Evolutionary conservation across 1,140 invertebrate genomes (phyloP), one percentile per base, ranked within the genome.

Genomic region (Nasonia giraulti): DNA sequence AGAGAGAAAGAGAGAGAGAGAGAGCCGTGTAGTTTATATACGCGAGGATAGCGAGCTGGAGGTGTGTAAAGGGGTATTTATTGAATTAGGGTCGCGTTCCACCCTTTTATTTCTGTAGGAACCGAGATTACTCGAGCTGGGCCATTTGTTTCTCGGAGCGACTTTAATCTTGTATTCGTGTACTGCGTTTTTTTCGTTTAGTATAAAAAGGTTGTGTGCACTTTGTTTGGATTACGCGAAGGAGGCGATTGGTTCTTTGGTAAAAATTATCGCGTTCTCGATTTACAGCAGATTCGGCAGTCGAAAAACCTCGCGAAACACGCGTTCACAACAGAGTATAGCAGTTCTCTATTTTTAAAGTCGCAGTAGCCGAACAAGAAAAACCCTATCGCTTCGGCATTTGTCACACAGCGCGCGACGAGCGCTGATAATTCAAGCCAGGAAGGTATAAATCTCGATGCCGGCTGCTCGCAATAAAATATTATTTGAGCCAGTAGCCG

Each of bases 401-500:
- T 83, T 83, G 55, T 77, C 55, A 83, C 33, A 37, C 1, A 27
- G 27, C 27, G 33, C 55, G 55, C 47, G 17, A 8, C 20, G 37
- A 27, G 33, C 33, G 20, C 62, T 47, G 82, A 77, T 83, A 83
- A 83, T 83, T 83, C 74, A 50, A n/a, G 40, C 82, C 74, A 83
- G 82, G 82, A 83, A 83, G 75, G 37, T 78, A 83, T 83, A 83
- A 83, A 83, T 83, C 82, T 66, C 31, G 6, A 17, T 40, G 55
- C 82, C 66, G 17, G 44, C 27, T 40, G 27, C 37, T 23, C 23
- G 66, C 44, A 78, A 71, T 78, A 78, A 83, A 83, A 83, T 83
- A 78, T 78, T 83, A 78, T 83, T 78, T 69, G 82, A 69, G 55
- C 62, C 62, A 78, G 14, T n/a, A n/a, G 33, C n/a, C n/a, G 5